phyloP scores from a whole-genome alignment of 23 tunicate species.

The Halocynthia aurantium region DNA sequence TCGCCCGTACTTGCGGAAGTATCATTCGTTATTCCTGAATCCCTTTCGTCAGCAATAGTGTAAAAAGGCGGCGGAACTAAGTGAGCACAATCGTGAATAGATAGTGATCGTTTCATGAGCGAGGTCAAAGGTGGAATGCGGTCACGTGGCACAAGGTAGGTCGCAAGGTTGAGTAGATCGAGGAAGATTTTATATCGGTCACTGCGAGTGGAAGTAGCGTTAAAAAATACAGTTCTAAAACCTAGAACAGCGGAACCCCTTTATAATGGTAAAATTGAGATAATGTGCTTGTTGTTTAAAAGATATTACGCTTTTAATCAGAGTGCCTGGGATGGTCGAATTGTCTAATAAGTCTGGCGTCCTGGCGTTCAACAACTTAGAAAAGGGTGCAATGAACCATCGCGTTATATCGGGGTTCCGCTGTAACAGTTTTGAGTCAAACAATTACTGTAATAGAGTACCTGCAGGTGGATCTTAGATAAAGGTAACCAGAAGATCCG shows the following conservation, averaged over 20 bases:
- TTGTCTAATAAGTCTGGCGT: neutral
- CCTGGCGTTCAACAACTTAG: neutral
- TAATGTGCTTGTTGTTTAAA: no score
- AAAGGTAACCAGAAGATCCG: conserved; percentile 81
- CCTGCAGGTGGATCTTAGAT: conserved; percentile 91
- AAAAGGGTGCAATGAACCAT: no score
- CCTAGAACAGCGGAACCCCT: no score
- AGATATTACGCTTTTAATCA: no score
- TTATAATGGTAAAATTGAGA: no score
- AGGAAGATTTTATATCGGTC: conserved; percentile 79
- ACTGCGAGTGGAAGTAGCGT: conserved; percentile 25
- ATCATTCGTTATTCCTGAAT: neutral
- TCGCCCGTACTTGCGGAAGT: neutral
- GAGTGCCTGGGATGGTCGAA: no score
- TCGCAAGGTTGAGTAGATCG: conserved; percentile 61
- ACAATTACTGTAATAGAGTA: neutral
- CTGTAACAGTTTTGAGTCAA: no score
- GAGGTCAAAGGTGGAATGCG: conserved; percentile 68
- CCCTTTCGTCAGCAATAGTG: conserved; percentile 3
- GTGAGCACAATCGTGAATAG: conserved; percentile 34
- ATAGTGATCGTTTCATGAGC: conserved; percentile 38
- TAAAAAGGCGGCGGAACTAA: no score
- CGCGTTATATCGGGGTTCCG: no score
- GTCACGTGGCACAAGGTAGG: conserved; percentile 70
- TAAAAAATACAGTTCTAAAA: no score